A percentile compares a stretch with the other conserved stretches of the same genome.
phyloP scores from a whole-genome alignment of 1,140 invertebrate genomes.

The Gryon sp. region DNA sequence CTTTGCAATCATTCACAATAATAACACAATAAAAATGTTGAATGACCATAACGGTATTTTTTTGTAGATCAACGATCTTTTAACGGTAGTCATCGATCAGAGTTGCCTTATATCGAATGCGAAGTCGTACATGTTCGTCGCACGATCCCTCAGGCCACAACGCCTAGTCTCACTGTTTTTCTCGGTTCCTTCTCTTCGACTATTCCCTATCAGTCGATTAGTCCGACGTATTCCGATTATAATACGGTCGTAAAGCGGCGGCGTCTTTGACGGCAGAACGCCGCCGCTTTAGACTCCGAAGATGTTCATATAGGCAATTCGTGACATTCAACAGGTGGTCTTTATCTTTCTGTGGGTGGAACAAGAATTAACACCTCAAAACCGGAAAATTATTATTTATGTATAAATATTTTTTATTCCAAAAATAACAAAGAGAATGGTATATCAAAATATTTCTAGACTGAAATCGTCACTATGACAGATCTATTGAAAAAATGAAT shows the following conservation, averaged over 20 bases:
- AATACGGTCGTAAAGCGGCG: constrained; percentile 64
- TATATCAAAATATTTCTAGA: too few relatives aligned
- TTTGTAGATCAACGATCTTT: constrained; percentile 59
- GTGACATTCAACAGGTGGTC: constrained; percentile 56
- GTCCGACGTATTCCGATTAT: constrained; percentile 63
- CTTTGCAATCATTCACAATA: constrained; percentile 39
- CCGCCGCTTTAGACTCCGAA: constrained; percentile 37
- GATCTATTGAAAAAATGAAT: too few relatives aligned
- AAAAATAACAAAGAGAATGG: neutral
- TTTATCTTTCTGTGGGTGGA: constrained; percentile 44
- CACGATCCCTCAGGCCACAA: constrained; percentile 35
- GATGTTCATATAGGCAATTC: constrained; percentile 39
- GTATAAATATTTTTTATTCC: neutral
- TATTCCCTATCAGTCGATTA: constrained; percentile 64
- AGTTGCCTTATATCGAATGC: constrained; percentile 52
- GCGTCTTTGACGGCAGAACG: constrained; percentile 57
- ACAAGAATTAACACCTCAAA: constrained; percentile 42
- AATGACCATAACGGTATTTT: constrained; percentile 60
- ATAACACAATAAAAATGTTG: constrained; percentile 39
- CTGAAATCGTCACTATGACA: too few relatives aligned
- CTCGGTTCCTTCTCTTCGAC: constrained; percentile 20
- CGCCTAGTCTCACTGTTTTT: constrained; percentile 49
- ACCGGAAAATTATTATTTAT: constrained; percentile 48
- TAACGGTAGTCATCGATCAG: constrained; percentile 63
- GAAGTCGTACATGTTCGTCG: constrained; percentile 40